phyloP scores from a whole-genome alignment of 2,113 vertebrate species.

The Eptatretus burgeri region DNA sequence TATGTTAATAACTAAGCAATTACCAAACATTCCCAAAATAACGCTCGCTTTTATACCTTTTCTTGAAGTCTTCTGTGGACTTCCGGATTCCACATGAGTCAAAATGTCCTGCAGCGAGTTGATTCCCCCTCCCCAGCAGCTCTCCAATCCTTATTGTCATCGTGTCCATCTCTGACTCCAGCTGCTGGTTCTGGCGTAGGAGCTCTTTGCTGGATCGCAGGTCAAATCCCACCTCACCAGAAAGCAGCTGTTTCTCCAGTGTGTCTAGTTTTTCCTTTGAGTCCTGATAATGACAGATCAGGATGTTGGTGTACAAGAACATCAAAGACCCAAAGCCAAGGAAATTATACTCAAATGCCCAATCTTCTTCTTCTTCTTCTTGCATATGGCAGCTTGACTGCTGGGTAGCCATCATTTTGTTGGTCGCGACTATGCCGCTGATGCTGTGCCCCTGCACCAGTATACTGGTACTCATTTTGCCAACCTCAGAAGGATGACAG shows the following conservation, averaged over 20 bases:
- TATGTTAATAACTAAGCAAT: too few species aligned
- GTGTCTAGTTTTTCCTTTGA: conserved; percentile 38
- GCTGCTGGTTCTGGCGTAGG: conserved; percentile 30
- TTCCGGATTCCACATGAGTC: conserved; percentile 28
- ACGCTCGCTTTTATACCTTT: conserved; percentile 17
- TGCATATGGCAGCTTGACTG: too few species aligned
- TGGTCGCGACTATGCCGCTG: too few species aligned
- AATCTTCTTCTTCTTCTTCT: too few species aligned
- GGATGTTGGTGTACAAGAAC: neutral
- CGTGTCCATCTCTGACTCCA: conserved; percentile 31
- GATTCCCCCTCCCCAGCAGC: conserved; percentile 26
- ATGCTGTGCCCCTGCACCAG: too few species aligned
- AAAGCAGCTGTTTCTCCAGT: conserved; percentile 31
- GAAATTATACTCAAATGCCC: neutral
- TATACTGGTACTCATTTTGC: too few species aligned
- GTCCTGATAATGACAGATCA: conserved; percentile 18
- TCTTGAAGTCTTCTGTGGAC: conserved; percentile 33
- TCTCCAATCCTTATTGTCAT: conserved; percentile 41
- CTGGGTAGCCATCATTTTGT: too few species aligned
- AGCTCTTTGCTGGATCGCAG: conserved; percentile 29
- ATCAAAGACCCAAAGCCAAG: neutral
- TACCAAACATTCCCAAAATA: too few species aligned
- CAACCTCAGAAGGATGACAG: too few species aligned
- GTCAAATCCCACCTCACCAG: conserved; percentile 25
- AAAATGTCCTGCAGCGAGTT: conserved; percentile 33